Percentiles rank a stretch among this genome's conserved stretches.
phyloP scores from a whole-genome alignment of 2,113 vertebrate species.

The Vireo altiloquus region DNA sequence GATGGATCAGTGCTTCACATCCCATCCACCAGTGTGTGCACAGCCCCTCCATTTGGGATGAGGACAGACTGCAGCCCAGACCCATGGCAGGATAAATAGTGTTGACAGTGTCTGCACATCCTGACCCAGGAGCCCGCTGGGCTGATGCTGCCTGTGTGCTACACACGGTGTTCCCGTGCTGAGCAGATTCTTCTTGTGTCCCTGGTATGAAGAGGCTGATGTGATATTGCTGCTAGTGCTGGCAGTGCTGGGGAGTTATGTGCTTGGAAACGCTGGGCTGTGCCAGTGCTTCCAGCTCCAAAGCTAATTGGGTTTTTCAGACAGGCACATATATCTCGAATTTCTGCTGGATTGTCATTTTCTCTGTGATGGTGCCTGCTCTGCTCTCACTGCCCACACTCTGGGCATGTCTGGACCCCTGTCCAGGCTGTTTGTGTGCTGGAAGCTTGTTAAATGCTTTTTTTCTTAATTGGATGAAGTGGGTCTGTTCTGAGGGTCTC shows the following conservation, averaged over 20 bases:
- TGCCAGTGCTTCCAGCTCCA: background rate
- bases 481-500: background rate
- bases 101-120: background rate
- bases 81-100: background rate
- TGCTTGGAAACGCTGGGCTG: background rate
- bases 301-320: background rate
- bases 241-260: background rate
- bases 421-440: background rate
- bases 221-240: background rate
- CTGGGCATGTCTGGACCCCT: background rate
- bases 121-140: fast-evolving
- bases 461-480: background rate
- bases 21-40: background rate
- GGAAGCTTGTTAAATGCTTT: background rate
- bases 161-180: fast-evolving
- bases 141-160: background rate
- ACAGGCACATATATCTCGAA: background rate
- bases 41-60: background rate
- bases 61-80: background rate
- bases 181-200: background rate
- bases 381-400: background rate
- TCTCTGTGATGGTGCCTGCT: background rate
- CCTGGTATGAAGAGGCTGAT: background rate
- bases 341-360: background rate
- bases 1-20: background rate